These are phyloP conservation scores for Bradypodion ventrale DNA, from an alignment of 2,797 vertebrate genomes.

Conservation along the genomic window DNA sequence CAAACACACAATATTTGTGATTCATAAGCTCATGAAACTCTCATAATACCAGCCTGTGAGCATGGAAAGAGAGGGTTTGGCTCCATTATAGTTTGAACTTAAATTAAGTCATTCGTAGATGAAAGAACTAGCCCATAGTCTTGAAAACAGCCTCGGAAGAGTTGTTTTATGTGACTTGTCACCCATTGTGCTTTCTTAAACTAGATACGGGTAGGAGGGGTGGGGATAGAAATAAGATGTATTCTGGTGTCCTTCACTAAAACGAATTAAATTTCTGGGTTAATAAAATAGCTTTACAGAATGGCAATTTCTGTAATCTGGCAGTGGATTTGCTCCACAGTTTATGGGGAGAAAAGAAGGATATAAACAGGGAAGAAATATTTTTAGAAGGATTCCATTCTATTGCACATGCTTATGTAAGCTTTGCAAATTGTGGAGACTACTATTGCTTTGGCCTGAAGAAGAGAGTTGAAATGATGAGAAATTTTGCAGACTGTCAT, in stretches of 20 bases:
- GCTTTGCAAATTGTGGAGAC: background rate
- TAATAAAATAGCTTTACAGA: background rate
- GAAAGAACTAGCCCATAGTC: slow-evolving; percentile 13
- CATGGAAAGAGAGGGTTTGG: background rate
- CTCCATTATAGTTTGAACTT: slow-evolving; percentile 22
- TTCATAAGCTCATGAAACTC: slow-evolving; percentile 19
- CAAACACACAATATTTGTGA: slow-evolving; percentile 31
- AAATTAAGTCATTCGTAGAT: slow-evolving; percentile 40
- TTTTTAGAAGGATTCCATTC: background rate
- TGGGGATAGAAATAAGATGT: slow-evolving; percentile 1
- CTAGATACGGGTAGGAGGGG: background rate
- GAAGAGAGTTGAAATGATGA: background rate
- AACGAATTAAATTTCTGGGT: background rate
- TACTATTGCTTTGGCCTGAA: background rate
- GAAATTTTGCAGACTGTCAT: background rate
- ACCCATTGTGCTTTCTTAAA: slow-evolving; percentile 10
- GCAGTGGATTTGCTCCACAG: background rate
- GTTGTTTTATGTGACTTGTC: slow-evolving; percentile 1
- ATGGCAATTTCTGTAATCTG: background rate
- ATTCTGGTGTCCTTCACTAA: slow-evolving; percentile 11
- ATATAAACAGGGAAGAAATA: background rate
- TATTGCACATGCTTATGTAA: background rate
- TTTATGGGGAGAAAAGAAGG: background rate
- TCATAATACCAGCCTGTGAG: slow-evolving; percentile 26
- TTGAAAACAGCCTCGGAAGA: slow-evolving; percentile 3